Percentiles rank a stretch among this genome's conserved stretches.
These are phyloP conservation scores for Dolichoris vasculosae DNA, from an alignment of 1,140 invertebrate species.

Conservation along the genomic window DNA sequence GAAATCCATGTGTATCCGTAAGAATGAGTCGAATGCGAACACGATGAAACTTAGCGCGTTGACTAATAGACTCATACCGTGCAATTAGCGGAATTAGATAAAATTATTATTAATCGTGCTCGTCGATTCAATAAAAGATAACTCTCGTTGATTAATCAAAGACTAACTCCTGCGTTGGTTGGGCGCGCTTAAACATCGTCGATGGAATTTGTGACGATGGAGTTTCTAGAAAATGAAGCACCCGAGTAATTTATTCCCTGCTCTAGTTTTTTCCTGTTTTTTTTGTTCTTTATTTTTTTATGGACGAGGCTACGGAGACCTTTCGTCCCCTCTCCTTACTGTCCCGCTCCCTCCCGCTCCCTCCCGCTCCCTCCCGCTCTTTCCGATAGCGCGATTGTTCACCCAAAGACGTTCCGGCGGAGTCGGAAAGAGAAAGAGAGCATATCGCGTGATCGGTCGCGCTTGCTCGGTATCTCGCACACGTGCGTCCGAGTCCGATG, in stretches of 20 bases:
- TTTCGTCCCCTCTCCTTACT: background rate
- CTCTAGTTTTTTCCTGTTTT: background rate
- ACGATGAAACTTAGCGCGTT: background rate
- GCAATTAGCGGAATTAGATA: background rate
- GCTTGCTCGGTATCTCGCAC: slow-evolving; percentile 10
- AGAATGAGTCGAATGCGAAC: background rate
- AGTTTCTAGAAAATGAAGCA: background rate
- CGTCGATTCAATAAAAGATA: slow-evolving; percentile 6
- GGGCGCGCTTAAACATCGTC: background rate
- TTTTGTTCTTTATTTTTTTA: no score
- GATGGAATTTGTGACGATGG: background rate
- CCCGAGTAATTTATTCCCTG: background rate
- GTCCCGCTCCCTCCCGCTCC: no score
- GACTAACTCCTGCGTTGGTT: background rate
- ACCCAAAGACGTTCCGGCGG: no score
- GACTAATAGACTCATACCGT: background rate
- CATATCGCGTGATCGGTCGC: background rate
- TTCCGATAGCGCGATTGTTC: no score
- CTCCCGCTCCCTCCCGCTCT: no score
- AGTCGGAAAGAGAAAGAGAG: background rate
- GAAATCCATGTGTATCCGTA: background rate
- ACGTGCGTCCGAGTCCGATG: slow-evolving; percentile 30
- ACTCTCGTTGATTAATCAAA: background rate
- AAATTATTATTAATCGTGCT: background rate
- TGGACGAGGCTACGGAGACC: background rate